A percentile compares a stretch with the other conserved stretches of the same genome.
phyloP scores from a whole-genome alignment of 2,888 invertebrate species.

The Andrena dorsata region DNA sequence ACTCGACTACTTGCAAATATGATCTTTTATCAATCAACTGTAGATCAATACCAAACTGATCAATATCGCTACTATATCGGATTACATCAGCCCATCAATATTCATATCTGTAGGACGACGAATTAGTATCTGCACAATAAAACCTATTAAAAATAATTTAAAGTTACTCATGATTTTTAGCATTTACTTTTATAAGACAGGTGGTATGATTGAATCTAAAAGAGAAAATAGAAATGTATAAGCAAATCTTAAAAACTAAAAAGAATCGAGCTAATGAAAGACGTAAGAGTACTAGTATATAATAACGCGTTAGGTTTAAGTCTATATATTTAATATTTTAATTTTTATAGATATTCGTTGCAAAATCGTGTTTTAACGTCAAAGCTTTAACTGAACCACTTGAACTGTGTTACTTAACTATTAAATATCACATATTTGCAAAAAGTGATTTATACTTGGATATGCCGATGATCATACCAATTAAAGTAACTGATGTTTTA shows the following conservation, averaged over 20 bases:
- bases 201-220: slow-evolving; percentile 19
- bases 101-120: slow-evolving; percentile 74
- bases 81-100: slow-evolving; percentile 77
- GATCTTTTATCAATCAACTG: slow-evolving; percentile 66
- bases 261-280: slow-evolving; percentile 10
- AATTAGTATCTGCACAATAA: slow-evolving; percentile 72
- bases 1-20: slow-evolving; percentile 70
- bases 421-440: slow-evolving; percentile 37
- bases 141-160: slow-evolving; percentile 75
- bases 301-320: background rate
- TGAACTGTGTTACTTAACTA: slow-evolving; percentile 11
- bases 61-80: slow-evolving; percentile 63
- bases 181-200: slow-evolving; percentile 14
- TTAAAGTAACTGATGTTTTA: slow-evolving; percentile 12
- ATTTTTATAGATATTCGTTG: background rate
- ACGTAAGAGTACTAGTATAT: slow-evolving; percentile 8
- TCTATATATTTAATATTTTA: background rate
- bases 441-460: slow-evolving; percentile 30
- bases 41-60: slow-evolving; percentile 64
- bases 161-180: slow-evolving; percentile 63
- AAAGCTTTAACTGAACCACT: too few relatives aligned
- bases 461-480: background rate
- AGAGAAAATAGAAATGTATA: slow-evolving; percentile 17
- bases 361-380: background rate
- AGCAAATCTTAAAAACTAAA: slow-evolving; percentile 22